These are phyloP conservation scores for Lepidotrigona ventralis DNA, from an alignment of 1,140 invertebrate species.

Conservation along the genomic window DNA sequence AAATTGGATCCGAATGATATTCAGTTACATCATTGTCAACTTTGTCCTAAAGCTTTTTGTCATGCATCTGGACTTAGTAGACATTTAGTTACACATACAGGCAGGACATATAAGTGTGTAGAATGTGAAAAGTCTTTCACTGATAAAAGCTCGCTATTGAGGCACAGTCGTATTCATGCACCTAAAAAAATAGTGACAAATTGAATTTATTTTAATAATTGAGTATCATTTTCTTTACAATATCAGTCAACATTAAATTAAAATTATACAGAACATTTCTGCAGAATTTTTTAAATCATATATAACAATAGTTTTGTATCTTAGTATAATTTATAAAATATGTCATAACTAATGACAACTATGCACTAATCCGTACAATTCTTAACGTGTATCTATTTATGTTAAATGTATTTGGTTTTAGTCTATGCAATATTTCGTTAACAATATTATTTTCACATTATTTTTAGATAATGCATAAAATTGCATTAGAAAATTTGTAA, in stretches of 20 bases:
- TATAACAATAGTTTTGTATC: slow-evolving; percentile 20
- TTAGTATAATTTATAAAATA: slow-evolving; percentile 26
- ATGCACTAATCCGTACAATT: slow-evolving; percentile 31
- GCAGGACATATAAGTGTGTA: slow-evolving; percentile 84
- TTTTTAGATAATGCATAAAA: slow-evolving; percentile 7
- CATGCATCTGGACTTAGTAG: slow-evolving; percentile 86
- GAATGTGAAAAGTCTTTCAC: slow-evolving; percentile 85
- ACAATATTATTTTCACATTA: neutral
- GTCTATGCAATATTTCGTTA: neutral
- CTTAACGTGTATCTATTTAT: slow-evolving; percentile 7
- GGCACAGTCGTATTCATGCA: slow-evolving; percentile 82
- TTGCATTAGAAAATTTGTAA: slow-evolving; percentile 7
- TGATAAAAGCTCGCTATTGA: slow-evolving; percentile 85
- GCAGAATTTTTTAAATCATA: slow-evolving; percentile 14
- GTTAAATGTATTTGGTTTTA: neutral
- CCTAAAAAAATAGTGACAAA: slow-evolving; percentile 71
- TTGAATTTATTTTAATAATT: slow-evolving; percentile 22
- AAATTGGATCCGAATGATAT: slow-evolving; percentile 81
- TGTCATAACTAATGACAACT: neutral
- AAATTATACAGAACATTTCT: slow-evolving; percentile 14
- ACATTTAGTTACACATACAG: slow-evolving; percentile 86
- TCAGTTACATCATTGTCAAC: slow-evolving; percentile 84
- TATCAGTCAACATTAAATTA: slow-evolving; percentile 1
- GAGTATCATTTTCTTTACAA: neutral
- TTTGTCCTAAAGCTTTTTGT: slow-evolving; percentile 86